Percentiles rank a stretch among this genome's conserved stretches.
Evolutionary conservation across 1,140 invertebrate species (phyloP).

Genomic region (Drosophila rhopaloa): DNA sequence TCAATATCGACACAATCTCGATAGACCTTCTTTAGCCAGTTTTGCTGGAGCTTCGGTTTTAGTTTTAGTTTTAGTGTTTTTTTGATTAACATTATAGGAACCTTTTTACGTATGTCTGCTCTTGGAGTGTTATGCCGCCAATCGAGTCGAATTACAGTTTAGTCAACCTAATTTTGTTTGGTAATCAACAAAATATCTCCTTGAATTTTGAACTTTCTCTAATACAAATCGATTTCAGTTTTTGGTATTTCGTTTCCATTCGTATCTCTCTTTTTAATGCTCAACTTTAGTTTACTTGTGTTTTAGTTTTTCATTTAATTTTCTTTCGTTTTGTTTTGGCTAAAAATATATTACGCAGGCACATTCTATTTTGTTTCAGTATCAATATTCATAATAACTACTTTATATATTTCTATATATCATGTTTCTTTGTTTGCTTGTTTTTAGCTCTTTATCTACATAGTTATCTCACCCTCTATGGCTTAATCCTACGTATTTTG

Average conservation of each 20-base stretch:
- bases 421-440: slow-evolving; percentile 58
- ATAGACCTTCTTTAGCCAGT: slow-evolving; percentile 29
- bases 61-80: slow-evolving; percentile 42
- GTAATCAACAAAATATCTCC: slow-evolving; percentile 33
- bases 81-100: slow-evolving; percentile 84
- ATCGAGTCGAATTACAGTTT: slow-evolving; percentile 33
- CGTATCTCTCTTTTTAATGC: slow-evolving; percentile 19
- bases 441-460: slow-evolving; percentile 78
- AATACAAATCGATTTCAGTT: slow-evolving; percentile 58
- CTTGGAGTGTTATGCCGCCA: slow-evolving; percentile 43
- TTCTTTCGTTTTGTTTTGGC: slow-evolving; percentile 51
- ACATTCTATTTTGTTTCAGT: slow-evolving; percentile 84
- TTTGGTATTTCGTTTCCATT: slow-evolving; percentile 10
- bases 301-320: slow-evolving; percentile 35
- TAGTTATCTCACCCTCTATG: slow-evolving; percentile 49
- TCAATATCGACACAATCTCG: slow-evolving; percentile 23
- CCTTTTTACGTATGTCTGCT: slow-evolving; percentile 79
- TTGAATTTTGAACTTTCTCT: slow-evolving; percentile 69
- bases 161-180: slow-evolving; percentile 24
- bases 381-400: slow-evolving; percentile 80
- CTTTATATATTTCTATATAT: slow-evolving; percentile 49
- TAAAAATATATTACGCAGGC: slow-evolving; percentile 84
- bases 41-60: slow-evolving; percentile 39
- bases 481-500: slow-evolving; percentile 42
- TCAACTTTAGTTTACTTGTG: slow-evolving; percentile 47